Conservation (phyloP, 2,113 vertebrate genomes). For the Leiothrix lutea region DNA sequence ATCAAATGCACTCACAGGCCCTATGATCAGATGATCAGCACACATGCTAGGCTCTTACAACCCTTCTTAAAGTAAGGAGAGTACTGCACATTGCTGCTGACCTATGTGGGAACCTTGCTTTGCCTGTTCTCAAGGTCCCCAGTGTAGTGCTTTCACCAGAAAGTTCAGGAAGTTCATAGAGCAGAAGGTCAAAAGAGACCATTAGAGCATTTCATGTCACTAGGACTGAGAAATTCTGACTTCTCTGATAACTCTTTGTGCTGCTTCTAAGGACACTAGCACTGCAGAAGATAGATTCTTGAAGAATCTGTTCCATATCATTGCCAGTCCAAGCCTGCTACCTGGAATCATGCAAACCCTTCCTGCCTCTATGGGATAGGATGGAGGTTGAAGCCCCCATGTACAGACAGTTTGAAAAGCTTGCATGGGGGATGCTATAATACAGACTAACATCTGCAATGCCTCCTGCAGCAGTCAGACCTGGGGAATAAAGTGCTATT, state of each 20-base stretch:
- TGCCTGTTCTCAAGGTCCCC: neutral
- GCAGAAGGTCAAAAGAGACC: neutral
- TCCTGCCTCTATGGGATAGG: neutral
- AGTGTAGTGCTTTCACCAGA: neutral
- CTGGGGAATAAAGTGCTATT: neutral
- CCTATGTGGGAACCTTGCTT: neutral
- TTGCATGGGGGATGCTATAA: neutral
- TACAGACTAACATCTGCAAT: neutral
- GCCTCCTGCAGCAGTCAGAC: neutral
- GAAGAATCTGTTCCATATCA: neutral
- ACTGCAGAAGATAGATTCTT: neutral
- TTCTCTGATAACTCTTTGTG: neutral
- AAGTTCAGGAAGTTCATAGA: neutral
- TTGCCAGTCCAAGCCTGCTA: neutral
- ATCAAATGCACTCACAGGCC: neutral
- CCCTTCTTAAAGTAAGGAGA: neutral
- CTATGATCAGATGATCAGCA: neutral
- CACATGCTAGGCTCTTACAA: neutral
- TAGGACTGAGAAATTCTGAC: neutral
- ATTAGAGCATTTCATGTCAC: neutral
- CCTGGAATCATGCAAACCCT: neutral
- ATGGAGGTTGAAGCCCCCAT: neutral
- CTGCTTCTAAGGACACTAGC: neutral
- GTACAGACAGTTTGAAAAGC: neutral
- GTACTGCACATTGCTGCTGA: neutral